Base-by-base conservation (phyloP, 2,888 invertebrate species). In the Dryomyza anilis region DNA sequence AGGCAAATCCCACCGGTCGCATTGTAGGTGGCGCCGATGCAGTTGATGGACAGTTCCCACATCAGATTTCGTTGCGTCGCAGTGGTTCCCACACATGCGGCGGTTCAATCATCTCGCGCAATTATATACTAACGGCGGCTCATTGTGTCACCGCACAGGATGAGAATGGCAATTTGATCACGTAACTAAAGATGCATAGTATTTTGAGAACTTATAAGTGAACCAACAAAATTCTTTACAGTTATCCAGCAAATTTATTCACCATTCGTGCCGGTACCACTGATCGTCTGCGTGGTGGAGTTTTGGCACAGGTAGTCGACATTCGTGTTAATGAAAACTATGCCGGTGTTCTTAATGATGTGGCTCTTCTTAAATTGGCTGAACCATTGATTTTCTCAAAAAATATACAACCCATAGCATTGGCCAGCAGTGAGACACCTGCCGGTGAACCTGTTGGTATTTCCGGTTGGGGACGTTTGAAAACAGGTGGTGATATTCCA, bases 261-360 rank as follows among this genome's bases (percentile, higher is more conserved):
- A 72, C 73, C 2, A 71, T 80, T 14, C 75, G 76, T 1, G 76
- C 76, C 39, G 81, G 81, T 25, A 76, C 77, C 25, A 70, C 72
- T 2, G 76, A 76, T 64, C 68, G 72, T 4, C 67, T 78, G 14
- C 66, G 69, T 8, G 70, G 71, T 25, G 79, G 76, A 56, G 74
- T 78, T 14, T 68, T 76, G 43, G 56, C 67, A 2, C 63, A 70
- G 16, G 74, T 78, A 6, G 70, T 72, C 50, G 63, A 69, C 16
- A 56, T 79, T n/a, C 63, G 61, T 14, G 67, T 72, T 2, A 70
- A 76, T 62, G 67, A 73, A 12, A 59, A 65, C 29, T 74, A 70
- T 60, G 16, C 25, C 27, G 2, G 1, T 1, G 16, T 67, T 19
- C 33, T 64, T 19, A 69, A 72, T 55, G 76, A 77, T 62, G 63